A percentile compares a stretch with the other conserved stretches of the same genome.
Evolutionary conservation across 2,888 invertebrate genomes (phyloP).

Genomic region (Epiperipatus broadwayi): DNA sequence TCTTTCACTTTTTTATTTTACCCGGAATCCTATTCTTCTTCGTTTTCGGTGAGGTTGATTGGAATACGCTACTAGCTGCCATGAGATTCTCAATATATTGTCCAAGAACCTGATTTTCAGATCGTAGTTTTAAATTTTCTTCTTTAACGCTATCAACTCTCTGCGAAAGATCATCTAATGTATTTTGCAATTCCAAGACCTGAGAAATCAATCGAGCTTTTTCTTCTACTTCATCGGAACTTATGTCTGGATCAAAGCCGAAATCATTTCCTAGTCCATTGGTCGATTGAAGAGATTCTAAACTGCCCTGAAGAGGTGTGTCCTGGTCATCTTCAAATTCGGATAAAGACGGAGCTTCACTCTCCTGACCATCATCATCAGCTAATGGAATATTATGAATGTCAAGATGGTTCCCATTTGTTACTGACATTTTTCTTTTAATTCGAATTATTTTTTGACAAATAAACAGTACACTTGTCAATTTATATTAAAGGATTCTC

Average conservation of each 20-base stretch:
- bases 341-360: too few species aligned
- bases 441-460: too few species aligned
- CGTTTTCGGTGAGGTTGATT: constrained; percentile 18
- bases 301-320: too few species aligned
- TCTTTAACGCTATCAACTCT: constrained; percentile 36
- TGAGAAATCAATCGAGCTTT: constrained; percentile 90
- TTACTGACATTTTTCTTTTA: too few species aligned
- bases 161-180: constrained; percentile 54
- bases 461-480: too few species aligned
- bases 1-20: too few species aligned
- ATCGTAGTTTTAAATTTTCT: constrained; percentile 34
- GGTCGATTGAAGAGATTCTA: too few species aligned
- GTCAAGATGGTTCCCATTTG: too few species aligned
- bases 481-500: too few species aligned
- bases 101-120: constrained; percentile 35
- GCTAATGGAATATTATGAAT: constrained; percentile 62
- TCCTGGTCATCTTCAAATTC: too few species aligned
- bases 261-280: too few species aligned
- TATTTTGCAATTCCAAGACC: constrained; percentile 91
- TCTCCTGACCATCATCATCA: constrained; percentile 78
- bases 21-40: too few species aligned
- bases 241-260: constrained; percentile 42
- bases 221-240: constrained; percentile 85
- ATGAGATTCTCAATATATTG: constrained; percentile 37
- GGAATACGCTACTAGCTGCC: constrained; percentile 35